These are phyloP conservation scores for Pyrrhia umbra DNA, from an alignment of 2,888 invertebrate genomes.

Conservation along the genomic window DNA sequence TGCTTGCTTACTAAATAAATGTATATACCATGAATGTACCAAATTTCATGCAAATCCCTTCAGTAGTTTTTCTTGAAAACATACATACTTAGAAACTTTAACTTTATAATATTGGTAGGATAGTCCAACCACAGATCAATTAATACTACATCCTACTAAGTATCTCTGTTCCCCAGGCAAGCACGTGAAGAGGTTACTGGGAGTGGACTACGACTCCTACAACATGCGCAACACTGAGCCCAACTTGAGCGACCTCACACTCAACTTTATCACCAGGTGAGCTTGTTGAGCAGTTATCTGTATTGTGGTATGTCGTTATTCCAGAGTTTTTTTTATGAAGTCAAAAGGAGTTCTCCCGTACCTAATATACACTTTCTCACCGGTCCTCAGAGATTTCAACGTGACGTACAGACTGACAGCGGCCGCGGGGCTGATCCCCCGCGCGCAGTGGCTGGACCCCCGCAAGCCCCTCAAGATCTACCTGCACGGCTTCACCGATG, in stretches of 20 bases:
- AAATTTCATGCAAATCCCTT: too few relatives aligned
- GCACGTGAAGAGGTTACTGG: conserved; percentile 44
- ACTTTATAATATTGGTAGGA: too few relatives aligned
- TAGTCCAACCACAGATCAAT: too few relatives aligned
- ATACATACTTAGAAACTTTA: too few relatives aligned
- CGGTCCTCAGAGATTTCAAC: conserved; percentile 19
- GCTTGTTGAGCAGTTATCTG: background rate
- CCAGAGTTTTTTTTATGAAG: too few relatives aligned
- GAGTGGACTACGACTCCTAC: conserved; percentile 50
- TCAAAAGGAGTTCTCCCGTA: too few relatives aligned
- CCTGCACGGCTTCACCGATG: conserved; percentile 66
- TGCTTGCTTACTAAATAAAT: too few relatives aligned
- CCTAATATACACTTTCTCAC: background rate
- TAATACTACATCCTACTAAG: too few relatives aligned
- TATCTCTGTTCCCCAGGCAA: conserved; percentile 40
- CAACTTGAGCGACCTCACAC: conserved; percentile 50
- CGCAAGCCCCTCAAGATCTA: conserved; percentile 49
- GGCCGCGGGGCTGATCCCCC: conserved; percentile 6
- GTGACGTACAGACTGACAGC: conserved; percentile 17
- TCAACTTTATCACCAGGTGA: conserved; percentile 57
- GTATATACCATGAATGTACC: too few relatives aligned
- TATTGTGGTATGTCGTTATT: too few relatives aligned
- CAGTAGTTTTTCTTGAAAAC: too few relatives aligned
- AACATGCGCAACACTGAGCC: conserved; percentile 44
- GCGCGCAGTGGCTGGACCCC: conserved; percentile 10